Evolutionary conservation across 1,140 invertebrate species (phyloP).

Genomic region (Pseudomyrmex cubaensis): DNA sequence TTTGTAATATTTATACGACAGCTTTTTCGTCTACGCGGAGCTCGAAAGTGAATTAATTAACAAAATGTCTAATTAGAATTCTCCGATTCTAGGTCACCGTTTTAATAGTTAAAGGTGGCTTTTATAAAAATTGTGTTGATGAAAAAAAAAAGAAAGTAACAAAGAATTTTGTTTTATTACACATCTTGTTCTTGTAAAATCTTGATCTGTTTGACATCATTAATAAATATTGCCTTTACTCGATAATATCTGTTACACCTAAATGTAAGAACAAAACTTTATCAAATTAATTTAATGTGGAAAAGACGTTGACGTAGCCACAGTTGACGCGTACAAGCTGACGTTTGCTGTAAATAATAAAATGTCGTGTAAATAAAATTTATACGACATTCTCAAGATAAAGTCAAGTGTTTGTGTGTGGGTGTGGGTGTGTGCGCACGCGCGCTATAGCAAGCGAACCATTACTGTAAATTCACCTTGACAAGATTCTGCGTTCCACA

Average conservation of each 20-base stretch:
- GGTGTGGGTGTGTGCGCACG: too few relatives aligned
- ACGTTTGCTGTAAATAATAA: not conserved
- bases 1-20: slow-evolving; percentile 25
- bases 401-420: too few relatives aligned
- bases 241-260: too few relatives aligned
- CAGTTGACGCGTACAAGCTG: not conserved
- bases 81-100: not conserved
- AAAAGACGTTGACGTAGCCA: too few relatives aligned
- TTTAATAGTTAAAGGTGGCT: slow-evolving; percentile 11
- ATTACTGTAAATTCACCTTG: slow-evolving; percentile 43
- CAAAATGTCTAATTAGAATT: slow-evolving; percentile 27
- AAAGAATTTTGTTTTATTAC: not conserved
- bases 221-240: too few relatives aligned
- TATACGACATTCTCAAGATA: not conserved
- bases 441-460: not conserved
- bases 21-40: not conserved
- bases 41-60: slow-evolving; percentile 12
- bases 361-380: not conserved
- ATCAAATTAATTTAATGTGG: too few relatives aligned
- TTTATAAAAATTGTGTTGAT: not conserved
- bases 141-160: not conserved
- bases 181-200: not conserved
- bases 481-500: slow-evolving; percentile 50
- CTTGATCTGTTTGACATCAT: too few relatives aligned
- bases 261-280: too few relatives aligned